These are phyloP conservation scores for Orthosia gracilis DNA, from an alignment of 2,888 invertebrate genomes.

Conservation along the genomic window DNA sequence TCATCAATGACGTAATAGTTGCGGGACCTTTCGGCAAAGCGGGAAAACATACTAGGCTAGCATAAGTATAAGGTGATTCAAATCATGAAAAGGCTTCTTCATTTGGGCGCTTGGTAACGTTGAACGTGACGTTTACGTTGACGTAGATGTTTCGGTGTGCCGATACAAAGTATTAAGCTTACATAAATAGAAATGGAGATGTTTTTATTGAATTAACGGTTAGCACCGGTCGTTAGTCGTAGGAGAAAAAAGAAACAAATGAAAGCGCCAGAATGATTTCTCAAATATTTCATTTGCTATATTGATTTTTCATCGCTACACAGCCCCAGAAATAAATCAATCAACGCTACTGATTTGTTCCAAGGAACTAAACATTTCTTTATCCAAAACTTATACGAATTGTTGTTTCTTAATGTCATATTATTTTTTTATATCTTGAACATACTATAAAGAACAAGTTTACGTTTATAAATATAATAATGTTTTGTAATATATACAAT, in stretches of 20 bases:
- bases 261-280: too few relatives aligned
- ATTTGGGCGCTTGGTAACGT: neutral
- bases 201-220: neutral
- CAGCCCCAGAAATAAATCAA: too few relatives aligned
- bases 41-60: slow-evolving; percentile 75
- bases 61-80: slow-evolving; percentile 68
- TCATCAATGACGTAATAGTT: slow-evolving; percentile 41
- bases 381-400: too few relatives aligned
- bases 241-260: too few relatives aligned
- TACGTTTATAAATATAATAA: neutral
- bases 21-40: slow-evolving; percentile 71
- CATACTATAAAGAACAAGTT: neutral
- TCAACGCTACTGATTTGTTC: too few relatives aligned
- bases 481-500: too few relatives aligned
- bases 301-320: too few relatives aligned
- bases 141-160: slow-evolving; percentile 16
- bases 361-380: too few relatives aligned
- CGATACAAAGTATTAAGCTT: slow-evolving; percentile 23
- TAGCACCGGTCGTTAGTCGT: too few relatives aligned
- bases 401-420: too few relatives aligned
- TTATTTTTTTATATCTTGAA: too few relatives aligned
- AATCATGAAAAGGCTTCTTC: slow-evolving; percentile 1
- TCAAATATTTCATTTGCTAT: too few relatives aligned
- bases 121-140: slow-evolving; percentile 10
- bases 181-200: neutral